phyloP scores from a whole-genome alignment of 2,113 vertebrate genomes.

The Donacobius atricapilla region DNA sequence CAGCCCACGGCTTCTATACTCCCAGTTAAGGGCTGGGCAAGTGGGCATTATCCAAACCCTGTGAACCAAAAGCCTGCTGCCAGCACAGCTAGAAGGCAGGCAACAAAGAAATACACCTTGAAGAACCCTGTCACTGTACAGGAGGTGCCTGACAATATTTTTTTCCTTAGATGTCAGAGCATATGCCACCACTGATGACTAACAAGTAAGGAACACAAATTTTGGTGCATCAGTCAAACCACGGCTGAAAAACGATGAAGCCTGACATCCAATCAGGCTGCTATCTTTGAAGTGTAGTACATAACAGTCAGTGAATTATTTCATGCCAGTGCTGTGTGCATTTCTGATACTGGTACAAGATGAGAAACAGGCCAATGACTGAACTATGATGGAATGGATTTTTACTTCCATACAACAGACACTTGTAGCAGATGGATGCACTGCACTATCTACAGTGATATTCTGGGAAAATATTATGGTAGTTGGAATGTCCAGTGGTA shows the following conservation, averaged over 20 bases:
- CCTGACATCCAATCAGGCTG: background rate
- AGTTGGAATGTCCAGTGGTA: background rate
- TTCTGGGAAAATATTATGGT: background rate
- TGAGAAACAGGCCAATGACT: background rate
- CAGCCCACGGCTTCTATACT: background rate
- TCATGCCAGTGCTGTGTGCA: background rate
- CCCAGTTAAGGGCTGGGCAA: background rate
- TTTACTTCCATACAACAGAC: background rate
- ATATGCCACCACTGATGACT: background rate
- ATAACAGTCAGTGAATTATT: conserved; percentile 11
- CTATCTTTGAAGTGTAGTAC: background rate
- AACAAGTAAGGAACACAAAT: background rate
- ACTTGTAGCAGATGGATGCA: background rate
- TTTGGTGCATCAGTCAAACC: background rate
- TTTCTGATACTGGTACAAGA: background rate
- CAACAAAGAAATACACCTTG: background rate
- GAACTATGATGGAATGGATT: background rate
- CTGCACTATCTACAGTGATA: background rate
- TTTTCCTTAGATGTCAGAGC: background rate
- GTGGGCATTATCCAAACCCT: background rate
- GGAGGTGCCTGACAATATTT: background rate
- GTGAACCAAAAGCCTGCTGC: background rate
- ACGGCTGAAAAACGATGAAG: background rate
- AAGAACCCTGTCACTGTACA: background rate
- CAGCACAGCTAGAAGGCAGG: background rate